Base-by-base conservation (phyloP, 2,888 invertebrate species). In the Tachina grossa region DNA sequence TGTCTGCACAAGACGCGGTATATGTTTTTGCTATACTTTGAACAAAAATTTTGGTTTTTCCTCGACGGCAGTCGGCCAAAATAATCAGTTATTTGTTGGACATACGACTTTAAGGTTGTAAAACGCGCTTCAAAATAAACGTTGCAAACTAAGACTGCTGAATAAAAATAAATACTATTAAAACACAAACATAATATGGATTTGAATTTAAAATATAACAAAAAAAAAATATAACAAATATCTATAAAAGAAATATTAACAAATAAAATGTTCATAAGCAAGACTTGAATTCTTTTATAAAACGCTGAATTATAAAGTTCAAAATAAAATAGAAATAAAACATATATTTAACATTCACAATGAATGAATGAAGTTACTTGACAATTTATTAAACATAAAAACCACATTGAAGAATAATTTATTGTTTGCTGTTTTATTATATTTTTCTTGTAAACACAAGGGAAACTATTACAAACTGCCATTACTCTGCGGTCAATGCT, bases 81-180 rank as follows among this genome's bases (percentile, higher is more conserved):
- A 88, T 87, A 87, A 89, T 90, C 90, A 91, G 91, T 91, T 89
- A 89, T 89, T 89, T 87, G 89, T 90, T 89, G 91, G 89, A 89
- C 89, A 89, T 87, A 89, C 89, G 87, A 88, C 89, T 89, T 87
- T 84, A 81, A 87, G 90, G 91, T 90, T 89, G 89, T 88, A 86
- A 88, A 85, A 16, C 72, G 87, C 84, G 88, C 87, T 87, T 87
- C 31, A 31, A 85, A 79, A 8, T 2, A 87, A 88, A 88, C 89
- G 89, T 88, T 88, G 87, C 53, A 47, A 82, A 13, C 10, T 8
- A 14, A 71, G 68, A 47, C 55, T 68, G 16, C n/a, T 47, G 13
- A 45, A 43, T 31, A n/a, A 72, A 14, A 13, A 68, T 39, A 22
- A n/a, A 6, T 31, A 6, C 31, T 16, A 43, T n/a, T 16, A 43